Conservation (phyloP, 2,888 invertebrate species). For the Acanthoscelides obtectus region DNA sequence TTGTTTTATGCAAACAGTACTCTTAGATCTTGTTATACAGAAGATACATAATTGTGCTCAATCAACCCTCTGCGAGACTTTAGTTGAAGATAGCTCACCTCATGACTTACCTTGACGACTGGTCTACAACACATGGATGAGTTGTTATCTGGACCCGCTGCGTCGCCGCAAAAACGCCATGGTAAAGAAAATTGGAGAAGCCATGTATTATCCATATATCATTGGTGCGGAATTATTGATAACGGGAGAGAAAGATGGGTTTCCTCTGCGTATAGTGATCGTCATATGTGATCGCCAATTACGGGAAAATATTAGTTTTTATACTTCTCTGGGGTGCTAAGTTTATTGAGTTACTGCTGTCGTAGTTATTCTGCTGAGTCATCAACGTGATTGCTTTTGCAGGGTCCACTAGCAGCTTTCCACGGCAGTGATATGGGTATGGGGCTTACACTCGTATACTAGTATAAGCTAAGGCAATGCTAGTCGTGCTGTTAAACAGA, state of each 20-base stretch:
- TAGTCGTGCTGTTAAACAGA: too few species aligned
- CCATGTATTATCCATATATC: conserved; percentile 8
- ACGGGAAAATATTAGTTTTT: conserved; percentile 12
- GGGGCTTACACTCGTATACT: too few species aligned
- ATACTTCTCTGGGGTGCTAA: conserved; percentile 3
- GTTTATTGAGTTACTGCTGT: not conserved
- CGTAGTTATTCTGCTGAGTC: not conserved
- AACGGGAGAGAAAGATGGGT: not conserved
- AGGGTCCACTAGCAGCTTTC: not conserved
- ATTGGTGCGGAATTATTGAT: conserved; percentile 13
- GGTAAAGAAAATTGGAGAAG: not conserved
- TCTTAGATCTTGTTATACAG: too few species aligned
- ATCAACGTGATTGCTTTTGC: not conserved
- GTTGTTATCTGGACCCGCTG: not conserved
- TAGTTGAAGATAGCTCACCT: not conserved
- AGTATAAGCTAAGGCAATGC: too few species aligned
- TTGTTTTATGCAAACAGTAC: too few species aligned
- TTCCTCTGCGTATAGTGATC: not conserved
- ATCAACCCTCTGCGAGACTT: too few species aligned
- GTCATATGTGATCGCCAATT: conserved; percentile 14
- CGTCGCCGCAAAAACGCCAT: not conserved
- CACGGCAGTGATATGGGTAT: not conserved
- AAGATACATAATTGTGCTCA: too few species aligned
- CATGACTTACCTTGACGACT: not conserved
- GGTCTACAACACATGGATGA: not conserved